A percentile compares a stretch with the other conserved stretches of the same genome.
phyloP scores from a whole-genome alignment of 1,140 invertebrate species.

The Sycophaga agraensis region DNA sequence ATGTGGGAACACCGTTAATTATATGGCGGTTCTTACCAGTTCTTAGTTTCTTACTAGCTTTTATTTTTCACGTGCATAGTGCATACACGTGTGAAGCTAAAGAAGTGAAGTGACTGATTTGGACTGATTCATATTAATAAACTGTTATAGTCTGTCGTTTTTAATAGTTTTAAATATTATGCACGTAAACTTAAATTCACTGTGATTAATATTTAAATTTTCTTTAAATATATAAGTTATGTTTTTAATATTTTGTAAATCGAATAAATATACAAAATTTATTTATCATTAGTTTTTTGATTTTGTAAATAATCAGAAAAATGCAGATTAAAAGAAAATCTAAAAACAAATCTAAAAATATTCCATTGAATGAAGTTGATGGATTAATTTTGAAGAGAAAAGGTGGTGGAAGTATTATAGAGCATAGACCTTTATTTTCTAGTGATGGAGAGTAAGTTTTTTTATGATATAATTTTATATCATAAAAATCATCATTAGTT shows the following conservation, averaged over 20 bases:
- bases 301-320: neutral
- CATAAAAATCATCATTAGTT: conserved; percentile 14
- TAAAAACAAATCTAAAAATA: neutral
- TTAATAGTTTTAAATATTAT: too few species aligned
- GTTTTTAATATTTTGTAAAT: neutral
- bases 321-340: conserved; percentile 14
- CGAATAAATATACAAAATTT: neutral
- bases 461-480: neutral
- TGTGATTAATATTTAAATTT: too few species aligned
- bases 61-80: too few species aligned
- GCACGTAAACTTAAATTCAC: too few species aligned
- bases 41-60: too few species aligned
- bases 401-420: conserved; percentile 65
- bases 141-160: too few species aligned
- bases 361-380: conserved; percentile 24
- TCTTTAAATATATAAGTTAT: neutral
- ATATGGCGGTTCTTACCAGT: too few species aligned
- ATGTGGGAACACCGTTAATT: too few species aligned
- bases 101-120: too few species aligned
- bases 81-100: too few species aligned
- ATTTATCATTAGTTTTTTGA: neutral
- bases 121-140: too few species aligned
- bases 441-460: conserved; percentile 64
- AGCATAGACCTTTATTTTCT: conserved; percentile 65
- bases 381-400: conserved; percentile 52